These are phyloP conservation scores for Microcebus jonahi DNA, from an alignment of 2,113 vertebrate species.

Conservation along the genomic window DNA sequence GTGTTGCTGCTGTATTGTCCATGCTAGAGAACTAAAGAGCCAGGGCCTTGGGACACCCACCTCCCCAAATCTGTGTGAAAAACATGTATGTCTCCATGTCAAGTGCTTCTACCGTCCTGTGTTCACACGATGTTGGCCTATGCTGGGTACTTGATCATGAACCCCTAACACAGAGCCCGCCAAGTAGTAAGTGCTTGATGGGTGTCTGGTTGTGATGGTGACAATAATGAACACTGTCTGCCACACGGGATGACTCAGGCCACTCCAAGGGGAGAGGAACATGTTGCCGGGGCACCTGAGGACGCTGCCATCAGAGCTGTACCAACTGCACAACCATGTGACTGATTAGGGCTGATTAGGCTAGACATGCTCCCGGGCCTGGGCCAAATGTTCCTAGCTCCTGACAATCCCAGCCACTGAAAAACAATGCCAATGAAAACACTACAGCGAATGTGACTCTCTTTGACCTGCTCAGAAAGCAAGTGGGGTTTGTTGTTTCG, in stretches of 20 bases:
- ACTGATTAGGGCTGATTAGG: conserved; percentile 70
- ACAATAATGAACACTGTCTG: conserved; percentile 45
- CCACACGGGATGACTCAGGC: conserved; percentile 72
- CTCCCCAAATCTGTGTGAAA: not conserved
- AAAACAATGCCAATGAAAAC: not conserved
- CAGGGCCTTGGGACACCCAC: not conserved
- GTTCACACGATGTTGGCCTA: not conserved
- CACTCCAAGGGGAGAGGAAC: conserved; percentile 52
- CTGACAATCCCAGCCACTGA: not conserved
- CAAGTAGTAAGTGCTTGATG: not conserved
- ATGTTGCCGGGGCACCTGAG: conserved; percentile 59
- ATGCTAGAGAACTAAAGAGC: not conserved
- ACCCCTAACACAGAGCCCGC: not conserved
- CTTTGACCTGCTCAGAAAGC: conserved; percentile 33
- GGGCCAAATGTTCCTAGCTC: conserved; percentile 34
- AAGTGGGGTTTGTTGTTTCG: not conserved
- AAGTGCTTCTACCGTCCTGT: not conserved
- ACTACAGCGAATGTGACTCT: not conserved
- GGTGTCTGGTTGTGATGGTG: conserved; percentile 62
- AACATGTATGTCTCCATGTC: not conserved
- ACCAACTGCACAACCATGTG: conserved; percentile 59
- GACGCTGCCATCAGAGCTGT: conserved; percentile 62
- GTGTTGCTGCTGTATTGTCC: not conserved
- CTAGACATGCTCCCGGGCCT: not conserved
- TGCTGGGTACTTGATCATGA: not conserved